These are phyloP conservation scores for Brachyistius frenatus DNA, from an alignment of 2,113 vertebrate genomes.

Conservation along the genomic window DNA sequence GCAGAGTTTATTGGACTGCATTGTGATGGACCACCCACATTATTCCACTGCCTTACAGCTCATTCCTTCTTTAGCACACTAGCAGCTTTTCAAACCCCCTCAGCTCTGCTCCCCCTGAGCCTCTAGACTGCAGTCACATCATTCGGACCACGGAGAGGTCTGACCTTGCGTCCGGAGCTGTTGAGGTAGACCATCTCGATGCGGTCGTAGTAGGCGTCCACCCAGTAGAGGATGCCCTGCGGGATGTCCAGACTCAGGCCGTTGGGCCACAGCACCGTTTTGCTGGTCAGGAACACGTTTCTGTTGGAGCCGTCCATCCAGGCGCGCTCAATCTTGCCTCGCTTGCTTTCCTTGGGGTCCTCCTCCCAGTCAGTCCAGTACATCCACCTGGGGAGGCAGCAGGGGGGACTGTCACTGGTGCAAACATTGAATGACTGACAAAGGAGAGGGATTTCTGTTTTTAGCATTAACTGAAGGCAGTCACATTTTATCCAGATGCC, in stretches of 20 bases:
- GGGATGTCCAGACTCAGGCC: conserved; percentile 97
- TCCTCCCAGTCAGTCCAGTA: conserved; percentile 99
- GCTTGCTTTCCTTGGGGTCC: conserved; percentile 97
- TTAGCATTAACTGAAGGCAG: background rate
- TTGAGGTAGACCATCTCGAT: conserved; percentile 97
- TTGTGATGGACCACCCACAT: conserved; percentile 55
- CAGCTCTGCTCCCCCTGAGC: conserved; percentile 21
- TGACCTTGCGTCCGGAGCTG: conserved; percentile 91
- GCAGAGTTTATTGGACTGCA: conserved; percentile 5
- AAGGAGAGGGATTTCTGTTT: background rate
- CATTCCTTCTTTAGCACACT: conserved; percentile 30
- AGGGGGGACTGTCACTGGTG: background rate
- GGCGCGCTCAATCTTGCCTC: conserved; percentile 94
- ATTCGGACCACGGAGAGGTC: background rate
- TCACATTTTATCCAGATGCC: conserved; percentile 25
- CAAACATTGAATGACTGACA: background rate
- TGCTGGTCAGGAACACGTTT: conserved; percentile 93
- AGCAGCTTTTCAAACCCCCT: conserved; percentile 13
- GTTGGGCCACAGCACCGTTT: conserved; percentile 97
- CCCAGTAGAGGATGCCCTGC: conserved; percentile 95
- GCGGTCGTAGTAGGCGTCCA: conserved; percentile 97
- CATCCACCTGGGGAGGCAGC: conserved; percentile 90
- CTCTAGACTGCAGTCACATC: conserved; percentile 13
- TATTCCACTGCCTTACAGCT: conserved; percentile 7
- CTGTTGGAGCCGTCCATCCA: conserved; percentile 99